phyloP scores from a whole-genome alignment of 1,140 invertebrate genomes.

The Pseudomyrmex flavicornis region DNA sequence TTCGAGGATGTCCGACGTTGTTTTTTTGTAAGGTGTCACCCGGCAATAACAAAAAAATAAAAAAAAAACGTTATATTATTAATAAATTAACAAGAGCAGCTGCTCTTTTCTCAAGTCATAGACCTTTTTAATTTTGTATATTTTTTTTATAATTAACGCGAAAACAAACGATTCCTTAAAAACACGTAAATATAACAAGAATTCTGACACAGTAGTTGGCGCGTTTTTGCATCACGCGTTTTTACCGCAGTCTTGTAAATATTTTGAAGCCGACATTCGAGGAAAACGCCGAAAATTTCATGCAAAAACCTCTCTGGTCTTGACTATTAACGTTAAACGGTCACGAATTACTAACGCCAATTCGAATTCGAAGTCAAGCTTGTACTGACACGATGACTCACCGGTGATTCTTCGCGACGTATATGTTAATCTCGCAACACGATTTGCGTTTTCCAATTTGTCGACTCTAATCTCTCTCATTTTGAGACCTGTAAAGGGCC shows the following conservation, averaged over 20 bases:
- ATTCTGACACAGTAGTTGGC: neutral
- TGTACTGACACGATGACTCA: slow-evolving; percentile 28
- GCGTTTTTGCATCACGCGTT: slow-evolving; percentile 7
- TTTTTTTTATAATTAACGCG: neutral
- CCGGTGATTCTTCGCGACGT: slow-evolving; percentile 3
- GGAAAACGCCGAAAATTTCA: neutral
- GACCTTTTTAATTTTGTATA: slow-evolving; percentile 18
- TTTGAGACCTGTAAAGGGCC: too few species aligned
- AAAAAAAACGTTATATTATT: neutral
- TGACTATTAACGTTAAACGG: neutral
- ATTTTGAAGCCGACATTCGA: slow-evolving; percentile 37
- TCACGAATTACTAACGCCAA: slow-evolving; percentile 36
- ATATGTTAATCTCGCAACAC: slow-evolving; percentile 43
- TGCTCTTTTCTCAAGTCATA: slow-evolving; percentile 17
- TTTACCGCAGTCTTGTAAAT: slow-evolving; percentile 12
- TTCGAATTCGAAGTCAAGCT: slow-evolving; percentile 47
- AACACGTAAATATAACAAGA: neutral
- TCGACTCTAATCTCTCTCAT: neutral
- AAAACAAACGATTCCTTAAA: neutral
- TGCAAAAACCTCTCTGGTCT: neutral
- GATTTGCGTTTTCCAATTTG: neutral
- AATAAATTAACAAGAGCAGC: neutral
- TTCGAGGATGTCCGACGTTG: slow-evolving; percentile 1
- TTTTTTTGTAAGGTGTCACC: slow-evolving; percentile 45
- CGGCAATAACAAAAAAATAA: slow-evolving; percentile 10